Percentiles rank a stretch among this genome's conserved stretches.
Evolutionary conservation across 1,140 invertebrate species (phyloP).

Genomic region (Zaprionus capensis): DNA sequence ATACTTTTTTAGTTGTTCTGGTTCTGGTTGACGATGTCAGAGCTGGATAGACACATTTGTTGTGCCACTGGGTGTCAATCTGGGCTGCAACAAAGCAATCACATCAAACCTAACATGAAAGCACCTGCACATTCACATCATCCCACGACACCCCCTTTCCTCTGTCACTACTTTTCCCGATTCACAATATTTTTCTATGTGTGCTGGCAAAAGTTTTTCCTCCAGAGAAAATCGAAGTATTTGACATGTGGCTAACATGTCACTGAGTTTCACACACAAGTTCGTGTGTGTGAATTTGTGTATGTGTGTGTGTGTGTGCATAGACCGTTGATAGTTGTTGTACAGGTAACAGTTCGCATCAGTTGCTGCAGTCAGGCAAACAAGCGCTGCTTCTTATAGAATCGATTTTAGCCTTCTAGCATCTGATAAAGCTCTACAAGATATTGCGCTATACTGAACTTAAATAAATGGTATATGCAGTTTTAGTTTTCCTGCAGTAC

Average conservation of each 20-base stretch:
- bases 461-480: not conserved
- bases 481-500: not conserved
- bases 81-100: conserved; percentile 13
- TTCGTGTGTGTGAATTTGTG: not conserved
- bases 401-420: not conserved
- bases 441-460: not conserved
- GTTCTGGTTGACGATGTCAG: conserved; percentile 19
- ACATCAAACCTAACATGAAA: not conserved
- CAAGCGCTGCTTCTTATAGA: not conserved
- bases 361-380: conserved; percentile 19
- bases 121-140: not conserved
- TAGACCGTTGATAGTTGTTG: not conserved
- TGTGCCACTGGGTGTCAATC: conserved; percentile 14
- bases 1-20: not conserved
- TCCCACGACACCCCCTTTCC: not conserved
- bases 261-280: conserved; percentile 27
- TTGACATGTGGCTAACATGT: conserved; percentile 71
- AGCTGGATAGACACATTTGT: not conserved
- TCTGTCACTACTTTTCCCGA: not conserved
- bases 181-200: conserved; percentile 39
- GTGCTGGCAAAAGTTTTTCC: conserved; percentile 14
- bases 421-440: not conserved
- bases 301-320: conserved; percentile 1
- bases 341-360: conserved; percentile 20
- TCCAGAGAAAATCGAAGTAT: conserved; percentile 62